Conservation (phyloP, 1,140 invertebrate species). For the Conopomorpha cramerella region DNA sequence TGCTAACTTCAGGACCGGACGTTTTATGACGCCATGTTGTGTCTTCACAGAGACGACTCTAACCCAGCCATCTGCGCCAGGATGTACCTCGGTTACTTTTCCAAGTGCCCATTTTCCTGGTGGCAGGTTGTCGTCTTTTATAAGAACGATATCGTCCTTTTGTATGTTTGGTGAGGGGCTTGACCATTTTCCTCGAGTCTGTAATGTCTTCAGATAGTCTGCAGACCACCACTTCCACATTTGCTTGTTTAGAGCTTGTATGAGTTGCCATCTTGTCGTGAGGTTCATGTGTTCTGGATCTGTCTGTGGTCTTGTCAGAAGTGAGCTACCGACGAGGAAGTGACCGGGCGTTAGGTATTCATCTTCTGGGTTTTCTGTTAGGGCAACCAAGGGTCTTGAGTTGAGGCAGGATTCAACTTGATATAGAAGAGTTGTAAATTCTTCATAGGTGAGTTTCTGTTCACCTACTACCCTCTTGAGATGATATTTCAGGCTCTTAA, state of each 20-base stretch:
- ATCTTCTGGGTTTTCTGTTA: conserved; percentile 15
- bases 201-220: conserved; percentile 7
- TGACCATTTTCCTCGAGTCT: conserved; percentile 5
- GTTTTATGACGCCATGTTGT: conserved; percentile 1
- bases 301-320: conserved; percentile 6
- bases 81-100: conserved; percentile 15
- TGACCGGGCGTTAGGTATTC: conserved; percentile 24
- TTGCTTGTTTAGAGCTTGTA: conserved; percentile 3
- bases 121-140: conserved; percentile 11
- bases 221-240: conserved; percentile 6
- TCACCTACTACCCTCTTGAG: conserved; percentile 17
- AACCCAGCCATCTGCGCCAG: conserved; percentile 16
- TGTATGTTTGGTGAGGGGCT: conserved; percentile 4
- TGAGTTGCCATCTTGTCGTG: conserved; percentile 3
- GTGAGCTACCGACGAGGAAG: conserved; percentile 21
- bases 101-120: conserved; percentile 17
- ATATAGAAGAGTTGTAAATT: conserved; percentile 14
- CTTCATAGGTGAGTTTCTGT: too few species aligned
- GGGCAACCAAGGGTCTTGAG: conserved; percentile 17
- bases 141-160: conserved; percentile 11
- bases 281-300: conserved; percentile 2
- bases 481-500: too few species aligned
- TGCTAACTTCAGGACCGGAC: background rate
- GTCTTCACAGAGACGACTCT: conserved; percentile 19
- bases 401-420: conserved; percentile 22